A percentile compares a stretch with the other conserved stretches of the same genome.
Conservation (phyloP, 2,888 invertebrate genomes). For the Slavum lentiscoides region DNA sequence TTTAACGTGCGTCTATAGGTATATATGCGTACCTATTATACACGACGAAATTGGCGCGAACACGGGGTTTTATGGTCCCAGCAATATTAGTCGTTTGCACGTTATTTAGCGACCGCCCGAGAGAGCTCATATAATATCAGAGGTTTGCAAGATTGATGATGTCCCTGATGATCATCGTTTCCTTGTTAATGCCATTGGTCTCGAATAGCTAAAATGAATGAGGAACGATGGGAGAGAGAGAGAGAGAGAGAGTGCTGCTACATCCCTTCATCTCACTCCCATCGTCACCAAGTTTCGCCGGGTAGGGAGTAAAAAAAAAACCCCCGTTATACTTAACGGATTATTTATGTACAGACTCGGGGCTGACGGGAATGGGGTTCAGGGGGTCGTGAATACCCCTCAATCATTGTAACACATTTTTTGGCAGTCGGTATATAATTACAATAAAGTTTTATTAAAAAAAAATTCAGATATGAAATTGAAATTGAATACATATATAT, state of each 20-base stretch:
- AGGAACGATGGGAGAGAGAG: not conserved
- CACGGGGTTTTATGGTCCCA: constrained; percentile 6
- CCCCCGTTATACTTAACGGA: constrained; percentile 38
- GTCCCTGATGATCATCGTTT: constrained; percentile 52
- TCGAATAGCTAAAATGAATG: constrained; percentile 33
- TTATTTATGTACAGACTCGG: not conserved
- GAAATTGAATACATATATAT: too few relatives aligned
- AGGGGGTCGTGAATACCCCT: too few relatives aligned
- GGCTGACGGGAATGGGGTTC: too few relatives aligned
- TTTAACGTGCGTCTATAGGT: not conserved
- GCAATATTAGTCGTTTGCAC: constrained; percentile 36
- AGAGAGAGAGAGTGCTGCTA: not conserved
- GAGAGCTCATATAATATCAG: constrained; percentile 46
- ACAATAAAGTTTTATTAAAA: too few relatives aligned
- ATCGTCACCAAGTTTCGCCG: constrained; percentile 12
- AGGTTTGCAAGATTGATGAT: constrained; percentile 51
- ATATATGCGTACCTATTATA: not conserved
- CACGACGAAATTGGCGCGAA: not conserved
- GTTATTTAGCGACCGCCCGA: constrained; percentile 29
- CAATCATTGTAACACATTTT: too few relatives aligned
- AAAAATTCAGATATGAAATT: too few relatives aligned
- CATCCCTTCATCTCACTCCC: not conserved
- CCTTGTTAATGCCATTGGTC: constrained; percentile 47
- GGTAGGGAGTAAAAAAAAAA: constrained; percentile 22
- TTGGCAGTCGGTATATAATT: too few relatives aligned